Evolutionary conservation across 2,113 vertebrate genomes (phyloP).

Genomic region (Cyprinodon variegatus): DNA sequence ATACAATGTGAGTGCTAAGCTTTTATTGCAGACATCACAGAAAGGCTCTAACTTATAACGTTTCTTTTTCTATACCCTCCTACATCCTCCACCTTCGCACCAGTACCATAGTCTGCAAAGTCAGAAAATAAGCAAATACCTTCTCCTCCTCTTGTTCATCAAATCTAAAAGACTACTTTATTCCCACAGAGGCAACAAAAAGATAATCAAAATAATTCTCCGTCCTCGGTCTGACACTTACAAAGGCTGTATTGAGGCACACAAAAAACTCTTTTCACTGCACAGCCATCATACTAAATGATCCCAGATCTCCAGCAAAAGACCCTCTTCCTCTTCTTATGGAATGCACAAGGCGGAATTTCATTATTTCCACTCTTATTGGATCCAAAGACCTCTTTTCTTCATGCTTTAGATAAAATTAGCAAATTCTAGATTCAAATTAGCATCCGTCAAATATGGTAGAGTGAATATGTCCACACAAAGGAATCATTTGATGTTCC

Average conservation of each 20-base stretch:
- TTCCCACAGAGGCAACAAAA: slow-evolving; percentile 62
- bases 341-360: slow-evolving; percentile 66
- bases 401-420: slow-evolving; percentile 45
- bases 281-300: slow-evolving; percentile 58
- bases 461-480: background rate
- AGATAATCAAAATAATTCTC: slow-evolving; percentile 64
- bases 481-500: slow-evolving; percentile 1
- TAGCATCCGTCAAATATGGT: slow-evolving; percentile 1
- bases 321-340: slow-evolving; percentile 60
- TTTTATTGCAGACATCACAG: background rate
- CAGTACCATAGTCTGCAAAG: slow-evolving; percentile 59
- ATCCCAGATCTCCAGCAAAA: slow-evolving; percentile 71
- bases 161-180: slow-evolving; percentile 55
- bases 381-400: slow-evolving; percentile 49
- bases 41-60: slow-evolving; percentile 12
- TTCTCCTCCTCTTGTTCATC: slow-evolving; percentile 21
- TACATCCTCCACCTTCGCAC: slow-evolving; percentile 62
- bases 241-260: slow-evolving; percentile 79
- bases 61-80: slow-evolving; percentile 3
- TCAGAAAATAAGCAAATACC: slow-evolving; percentile 38
- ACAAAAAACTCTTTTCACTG: slow-evolving; percentile 76
- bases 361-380: slow-evolving; percentile 41
- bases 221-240: slow-evolving; percentile 54
- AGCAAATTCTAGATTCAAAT: slow-evolving; percentile 25
- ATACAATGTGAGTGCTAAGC: background rate